These are phyloP conservation scores for Hapalemur alaotrensis DNA, from an alignment of 2,797 vertebrate species.

Conservation along the genomic window DNA sequence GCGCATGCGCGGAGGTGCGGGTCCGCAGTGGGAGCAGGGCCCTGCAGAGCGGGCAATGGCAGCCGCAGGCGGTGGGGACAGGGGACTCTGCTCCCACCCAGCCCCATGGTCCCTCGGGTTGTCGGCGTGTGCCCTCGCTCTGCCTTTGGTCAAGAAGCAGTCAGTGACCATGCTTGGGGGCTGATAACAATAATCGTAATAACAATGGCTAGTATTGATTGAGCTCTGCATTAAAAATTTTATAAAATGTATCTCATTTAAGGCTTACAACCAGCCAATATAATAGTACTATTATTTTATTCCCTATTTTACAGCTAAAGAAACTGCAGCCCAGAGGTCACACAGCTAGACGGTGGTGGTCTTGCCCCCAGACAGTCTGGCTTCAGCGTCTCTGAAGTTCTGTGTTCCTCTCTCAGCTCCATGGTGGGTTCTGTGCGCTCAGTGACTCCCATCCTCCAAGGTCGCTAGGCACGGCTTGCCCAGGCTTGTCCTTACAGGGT, in stretches of 20 bases:
- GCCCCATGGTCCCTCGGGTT: rapidly evolving
- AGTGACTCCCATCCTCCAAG: neutral
- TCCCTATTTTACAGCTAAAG: neutral
- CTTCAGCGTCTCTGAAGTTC: neutral
- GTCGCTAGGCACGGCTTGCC: neutral
- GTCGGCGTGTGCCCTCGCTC: neutral
- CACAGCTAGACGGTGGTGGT: neutral
- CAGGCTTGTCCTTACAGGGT: neutral
- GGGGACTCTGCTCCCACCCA: neutral
- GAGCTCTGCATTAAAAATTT: neutral
- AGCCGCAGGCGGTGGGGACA: rapidly evolving
- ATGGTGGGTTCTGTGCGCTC: neutral
- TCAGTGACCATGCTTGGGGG: neutral
- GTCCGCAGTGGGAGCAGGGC: neutral
- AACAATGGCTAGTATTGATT: neutral
- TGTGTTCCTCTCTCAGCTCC: neutral
- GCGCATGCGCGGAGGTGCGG: neutral
- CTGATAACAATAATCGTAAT: neutral
- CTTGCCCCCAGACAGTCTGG: neutral
- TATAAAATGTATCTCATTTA: neutral
- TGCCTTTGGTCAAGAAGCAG: neutral
- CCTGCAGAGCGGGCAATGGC: too few species aligned
- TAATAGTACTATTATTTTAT: neutral
- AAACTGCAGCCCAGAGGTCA: neutral
- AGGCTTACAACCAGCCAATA: neutral